phyloP scores from a whole-genome alignment of 2,888 invertebrate genomes.

The Microchrysa polita region DNA sequence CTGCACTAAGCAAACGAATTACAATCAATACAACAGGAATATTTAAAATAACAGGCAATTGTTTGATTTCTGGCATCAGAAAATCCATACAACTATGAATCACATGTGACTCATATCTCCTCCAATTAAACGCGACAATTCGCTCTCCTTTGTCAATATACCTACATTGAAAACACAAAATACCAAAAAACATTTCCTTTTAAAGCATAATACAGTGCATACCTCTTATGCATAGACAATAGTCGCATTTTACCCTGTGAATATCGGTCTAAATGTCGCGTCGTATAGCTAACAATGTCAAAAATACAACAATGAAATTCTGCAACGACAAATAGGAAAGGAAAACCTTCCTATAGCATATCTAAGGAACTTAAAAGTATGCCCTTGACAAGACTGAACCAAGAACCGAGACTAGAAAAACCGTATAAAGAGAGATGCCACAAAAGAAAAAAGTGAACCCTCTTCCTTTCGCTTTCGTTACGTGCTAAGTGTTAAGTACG shows the following conservation, averaged over 20 bases:
- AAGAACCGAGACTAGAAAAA: conserved; percentile 7
- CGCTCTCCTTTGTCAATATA: too few species aligned
- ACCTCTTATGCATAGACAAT: conserved; percentile 1
- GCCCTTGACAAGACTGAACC: conserved; percentile 27
- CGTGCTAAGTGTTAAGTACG: conserved; percentile 28
- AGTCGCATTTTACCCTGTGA: neutral
- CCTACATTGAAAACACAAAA: conserved; percentile 37
- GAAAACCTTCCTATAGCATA: neutral
- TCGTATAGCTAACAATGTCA: neutral
- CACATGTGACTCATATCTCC: too few species aligned
- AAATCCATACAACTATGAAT: too few species aligned
- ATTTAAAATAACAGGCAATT: too few species aligned
- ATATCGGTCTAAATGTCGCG: too few species aligned
- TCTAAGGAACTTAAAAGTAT: conserved; percentile 40
- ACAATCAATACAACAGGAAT: too few species aligned
- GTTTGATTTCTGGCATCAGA: too few species aligned
- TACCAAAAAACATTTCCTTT: conserved; percentile 21
- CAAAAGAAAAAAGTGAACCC: neutral
- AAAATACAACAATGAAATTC: conserved; percentile 3
- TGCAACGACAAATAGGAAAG: conserved; percentile 2
- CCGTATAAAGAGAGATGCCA: too few species aligned
- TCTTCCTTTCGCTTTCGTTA: conserved; percentile 37
- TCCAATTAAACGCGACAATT: too few species aligned
- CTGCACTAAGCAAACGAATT: too few species aligned
- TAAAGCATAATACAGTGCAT: too few species aligned